Conservation (phyloP, 1,140 invertebrate species). For the Anoplophora glabripennis region DNA sequence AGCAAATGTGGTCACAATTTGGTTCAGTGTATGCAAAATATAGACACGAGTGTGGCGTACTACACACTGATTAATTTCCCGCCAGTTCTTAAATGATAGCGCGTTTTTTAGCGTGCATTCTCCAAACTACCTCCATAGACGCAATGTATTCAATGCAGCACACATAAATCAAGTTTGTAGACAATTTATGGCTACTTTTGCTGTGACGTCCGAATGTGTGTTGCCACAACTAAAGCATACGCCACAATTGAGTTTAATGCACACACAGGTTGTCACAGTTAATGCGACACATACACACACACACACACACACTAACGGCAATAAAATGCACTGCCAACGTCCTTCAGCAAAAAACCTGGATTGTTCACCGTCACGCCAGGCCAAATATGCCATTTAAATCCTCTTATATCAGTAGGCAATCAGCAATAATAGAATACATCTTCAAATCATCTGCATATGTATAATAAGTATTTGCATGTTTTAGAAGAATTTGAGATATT, state of each 20-base stretch:
- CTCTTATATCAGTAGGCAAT: too few species aligned
- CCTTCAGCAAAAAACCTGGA: too few species aligned
- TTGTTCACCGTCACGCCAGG: too few species aligned
- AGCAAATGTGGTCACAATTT: slow-evolving; percentile 1
- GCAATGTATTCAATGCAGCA: neutral
- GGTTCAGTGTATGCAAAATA: neutral
- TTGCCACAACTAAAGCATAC: slow-evolving; percentile 3
- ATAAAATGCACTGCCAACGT: too few species aligned
- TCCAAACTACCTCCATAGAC: neutral
- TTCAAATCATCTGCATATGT: too few species aligned
- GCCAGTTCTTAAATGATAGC: neutral
- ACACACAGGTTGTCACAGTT: slow-evolving; percentile 9
- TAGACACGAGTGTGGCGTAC: slow-evolving; percentile 1
- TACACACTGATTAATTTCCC: neutral
- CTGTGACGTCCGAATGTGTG: neutral
- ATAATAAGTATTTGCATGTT: too few species aligned
- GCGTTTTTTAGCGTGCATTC: neutral
- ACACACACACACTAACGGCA: slow-evolving; percentile 4
- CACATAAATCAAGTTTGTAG: neutral
- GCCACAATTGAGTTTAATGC: slow-evolving; percentile 8
- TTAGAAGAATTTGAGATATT: too few species aligned
- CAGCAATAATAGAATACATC: too few species aligned
- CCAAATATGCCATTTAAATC: too few species aligned
- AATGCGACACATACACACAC: slow-evolving; percentile 2
- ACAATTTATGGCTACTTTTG: neutral